Evolutionary conservation across 2,113 vertebrate species (phyloP), one percentile per base, ranked within the genome.

Genomic region (Tinamus guttatus): DNA sequence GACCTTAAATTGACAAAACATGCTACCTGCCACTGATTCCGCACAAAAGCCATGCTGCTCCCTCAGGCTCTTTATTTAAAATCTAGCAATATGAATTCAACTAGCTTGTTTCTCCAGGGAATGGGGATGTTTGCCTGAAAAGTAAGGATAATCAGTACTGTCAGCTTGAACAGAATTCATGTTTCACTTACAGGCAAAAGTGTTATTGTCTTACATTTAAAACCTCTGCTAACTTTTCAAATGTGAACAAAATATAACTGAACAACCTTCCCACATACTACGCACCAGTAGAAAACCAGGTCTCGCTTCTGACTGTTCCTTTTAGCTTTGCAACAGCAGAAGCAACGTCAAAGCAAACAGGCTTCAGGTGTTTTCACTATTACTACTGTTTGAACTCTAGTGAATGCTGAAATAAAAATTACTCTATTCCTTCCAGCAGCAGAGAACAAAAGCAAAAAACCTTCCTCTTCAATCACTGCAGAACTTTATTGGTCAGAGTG

Each of bases 1-100:
- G 69, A 74, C 83, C 64, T 93, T 85, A 83, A 85, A 85, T 13
- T 81, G 87, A 91, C 77, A 90, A 81, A 80, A 56, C 62, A 65
- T 80, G 83, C 30, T 77, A 62, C 75, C 81, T 62, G 69, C 36
- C 83, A 83, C 13, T 7, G 70, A 38, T 60, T 30, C 62, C 62
- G 64, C 54, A 38, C 14, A 25, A 58, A 83, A 86, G 81, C 36
- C 79, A 73, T 30, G 30, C 47, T 78, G 49, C 16, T 21, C 41
- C 90, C 88, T 45, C 28, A 25, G 80, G 56, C 49, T 62, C 47
- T 41, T 64, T 77, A 71, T 41, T 81, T 70, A n/a, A 60, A 78
- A 45, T 67, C 16, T 36, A 64, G 79, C 62, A 91, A 71, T n/a
- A 3, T 19, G 56, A 86, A 83, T 56, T 9, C 1, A 2, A 49